Evolutionary conservation across 1,140 invertebrate genomes (phyloP).

Genomic region (Scaptomyza hsui): DNA sequence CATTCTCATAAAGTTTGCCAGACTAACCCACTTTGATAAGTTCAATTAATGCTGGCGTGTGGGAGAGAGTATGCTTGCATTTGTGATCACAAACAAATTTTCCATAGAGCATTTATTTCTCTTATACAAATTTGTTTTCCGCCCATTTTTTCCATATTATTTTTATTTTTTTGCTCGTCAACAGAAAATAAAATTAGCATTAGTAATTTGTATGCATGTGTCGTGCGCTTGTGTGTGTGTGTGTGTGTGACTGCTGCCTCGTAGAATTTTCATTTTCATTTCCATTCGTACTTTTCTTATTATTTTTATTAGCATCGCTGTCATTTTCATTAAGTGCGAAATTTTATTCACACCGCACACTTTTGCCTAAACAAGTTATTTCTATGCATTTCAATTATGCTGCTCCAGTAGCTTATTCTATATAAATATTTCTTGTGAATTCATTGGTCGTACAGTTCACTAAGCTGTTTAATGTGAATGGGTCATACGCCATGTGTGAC

Average conservation of each 20-base stretch:
- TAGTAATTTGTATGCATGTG: constrained; percentile 73
- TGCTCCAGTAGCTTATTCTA: not conserved
- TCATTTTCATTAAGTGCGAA: constrained; percentile 64
- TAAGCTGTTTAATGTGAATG: constrained; percentile 41
- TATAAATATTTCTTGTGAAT: constrained; percentile 1
- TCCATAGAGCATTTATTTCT: constrained; percentile 9
- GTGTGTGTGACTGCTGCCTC: constrained; percentile 7
- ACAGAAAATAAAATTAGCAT: constrained; percentile 75
- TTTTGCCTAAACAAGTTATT: constrained; percentile 62
- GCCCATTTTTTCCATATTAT: constrained; percentile 33
- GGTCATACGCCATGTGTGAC: constrained; percentile 58
- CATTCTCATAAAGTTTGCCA: constrained; percentile 5
- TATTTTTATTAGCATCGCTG: constrained; percentile 42
- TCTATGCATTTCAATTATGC: constrained; percentile 71
- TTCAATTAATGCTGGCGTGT: not conserved
- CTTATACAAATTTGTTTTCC: not conserved
- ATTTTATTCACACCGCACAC: constrained; percentile 50
- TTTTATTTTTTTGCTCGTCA: constrained; percentile 27
- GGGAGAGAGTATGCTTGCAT: no score
- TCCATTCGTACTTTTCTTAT: constrained; percentile 6
- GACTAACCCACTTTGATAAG: not conserved
- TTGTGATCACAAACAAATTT: not conserved
- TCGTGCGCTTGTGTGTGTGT: constrained; percentile 21
- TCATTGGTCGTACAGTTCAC: constrained; percentile 28
- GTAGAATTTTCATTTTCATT: constrained; percentile 36